These are phyloP conservation scores for Cataglyphis hispanica DNA, from an alignment of 1,140 invertebrate genomes.

Conservation along the genomic window DNA sequence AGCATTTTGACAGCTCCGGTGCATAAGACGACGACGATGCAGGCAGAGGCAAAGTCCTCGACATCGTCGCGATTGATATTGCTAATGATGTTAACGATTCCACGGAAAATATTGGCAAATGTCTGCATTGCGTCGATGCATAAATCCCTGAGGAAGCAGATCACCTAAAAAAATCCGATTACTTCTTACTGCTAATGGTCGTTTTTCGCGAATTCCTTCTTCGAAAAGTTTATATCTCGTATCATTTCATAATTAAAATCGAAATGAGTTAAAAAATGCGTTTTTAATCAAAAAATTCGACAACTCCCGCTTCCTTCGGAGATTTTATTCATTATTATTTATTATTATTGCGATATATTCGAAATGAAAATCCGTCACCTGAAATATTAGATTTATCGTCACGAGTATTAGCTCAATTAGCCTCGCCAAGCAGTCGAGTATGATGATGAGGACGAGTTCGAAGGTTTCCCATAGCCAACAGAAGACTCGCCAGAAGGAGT, in stretches of 20 bases:
- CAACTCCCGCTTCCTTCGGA: too few relatives aligned
- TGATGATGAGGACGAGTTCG: slow-evolving; percentile 75
- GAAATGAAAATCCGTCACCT: slow-evolving; percentile 55
- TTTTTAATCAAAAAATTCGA: background rate
- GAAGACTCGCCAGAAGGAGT: slow-evolving; percentile 66
- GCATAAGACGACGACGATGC: slow-evolving; percentile 80
- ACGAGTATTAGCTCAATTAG: slow-evolving; percentile 77
- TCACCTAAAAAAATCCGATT: slow-evolving; percentile 67
- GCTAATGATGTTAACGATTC: slow-evolving; percentile 75
- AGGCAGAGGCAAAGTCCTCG: slow-evolving; percentile 79
- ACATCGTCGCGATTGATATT: slow-evolving; percentile 78
- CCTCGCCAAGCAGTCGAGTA: slow-evolving; percentile 77
- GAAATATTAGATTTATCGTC: slow-evolving; percentile 74
- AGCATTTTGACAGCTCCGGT: slow-evolving; percentile 72
- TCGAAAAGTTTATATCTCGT: background rate
- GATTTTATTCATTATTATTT: background rate
- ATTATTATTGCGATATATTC: background rate
- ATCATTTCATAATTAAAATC: background rate
- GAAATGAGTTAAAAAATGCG: background rate
- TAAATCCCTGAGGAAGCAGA: slow-evolving; percentile 78
- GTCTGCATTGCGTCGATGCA: slow-evolving; percentile 80
- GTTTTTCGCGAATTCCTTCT: background rate
- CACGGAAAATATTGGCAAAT: slow-evolving; percentile 78
- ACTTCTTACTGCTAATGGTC: background rate
- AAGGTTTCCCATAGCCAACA: slow-evolving; percentile 78